Conservation (phyloP, 2,797 vertebrate genomes). For the Ctenosaura bakeri region DNA sequence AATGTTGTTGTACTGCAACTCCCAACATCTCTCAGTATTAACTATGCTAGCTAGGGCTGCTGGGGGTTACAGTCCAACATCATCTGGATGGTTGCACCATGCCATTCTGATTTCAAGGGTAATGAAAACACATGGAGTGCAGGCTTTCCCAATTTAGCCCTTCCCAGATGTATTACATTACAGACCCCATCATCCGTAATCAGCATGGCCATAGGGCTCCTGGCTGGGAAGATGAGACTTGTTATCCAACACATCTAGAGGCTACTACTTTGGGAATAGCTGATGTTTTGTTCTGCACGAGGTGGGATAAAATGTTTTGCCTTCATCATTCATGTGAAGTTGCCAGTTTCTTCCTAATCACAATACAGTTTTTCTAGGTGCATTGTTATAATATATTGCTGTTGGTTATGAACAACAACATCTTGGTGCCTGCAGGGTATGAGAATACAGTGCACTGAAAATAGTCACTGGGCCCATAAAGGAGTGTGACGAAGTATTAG, state of each 20-base stretch:
- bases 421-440: not conserved
- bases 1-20: not conserved
- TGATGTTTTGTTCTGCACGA: too few species aligned
- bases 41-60: not conserved
- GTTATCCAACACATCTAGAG: too few species aligned
- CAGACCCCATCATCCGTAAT: too few species aligned
- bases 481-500: not conserved
- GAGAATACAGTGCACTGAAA: not conserved
- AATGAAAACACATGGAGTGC: not conserved
- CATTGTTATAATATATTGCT: constrained; percentile 18
- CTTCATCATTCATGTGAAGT: constrained; percentile 36
- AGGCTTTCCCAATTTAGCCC: too few species aligned
- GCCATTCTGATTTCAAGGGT: not conserved
- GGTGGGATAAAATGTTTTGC: constrained; percentile 30
- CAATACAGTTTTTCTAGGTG: constrained; percentile 12
- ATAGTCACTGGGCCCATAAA: not conserved
- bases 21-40: not conserved
- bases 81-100: too few species aligned
- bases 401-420: constrained; percentile 1
- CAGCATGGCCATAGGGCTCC: too few species aligned
- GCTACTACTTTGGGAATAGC: too few species aligned
- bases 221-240: too few species aligned
- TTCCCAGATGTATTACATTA: too few species aligned
- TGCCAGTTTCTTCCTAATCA: constrained; percentile 13
- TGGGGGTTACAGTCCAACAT: not conserved